Evolutionary conservation across 2,113 vertebrate species (phyloP), one percentile per base, ranked within the genome.

Genomic region (Mormyrus iriodes): DNA sequence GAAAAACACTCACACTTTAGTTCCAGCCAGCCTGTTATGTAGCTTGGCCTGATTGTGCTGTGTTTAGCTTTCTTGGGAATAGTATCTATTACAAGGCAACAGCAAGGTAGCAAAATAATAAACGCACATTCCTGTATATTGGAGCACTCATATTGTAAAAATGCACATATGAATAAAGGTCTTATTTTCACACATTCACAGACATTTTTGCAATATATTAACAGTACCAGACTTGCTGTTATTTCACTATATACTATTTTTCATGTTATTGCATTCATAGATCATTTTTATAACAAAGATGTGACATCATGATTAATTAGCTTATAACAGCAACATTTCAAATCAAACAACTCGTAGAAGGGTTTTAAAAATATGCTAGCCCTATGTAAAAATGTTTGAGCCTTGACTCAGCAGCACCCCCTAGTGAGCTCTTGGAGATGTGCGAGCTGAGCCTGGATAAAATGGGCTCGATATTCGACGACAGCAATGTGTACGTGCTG

Each of bases 401-500:
- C 96, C 97, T 99, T 99, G 94, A 99, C 97, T 91, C 91, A 76
- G 79, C 83, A 61, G 88, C 95, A 97, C 97, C 97, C 90, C 97
- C 98, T 88, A 94, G 95, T 85, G 98, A 99, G 93, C 92, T 99
- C 58, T 93, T 99, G 93, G 98, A 99, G 95, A 97, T 99, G 91
- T 99, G 98, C 61, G 97, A 98, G 83, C 96, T 97, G 79, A 99
- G 97, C 93, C 94, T 99, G 93, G 98, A 99, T 85, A 96, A 98
- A 95, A 99, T 99, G 98, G 95, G 97, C 86, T 88, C 95, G 0
- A 94, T 98, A 87, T 99, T 99, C 44, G 97, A 96, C 42, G 97
- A 97, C 55, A 94, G 95, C 53, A 99, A 99, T 3, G 96, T 99
- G 84, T 99, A 98, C 94, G 96, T 99, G 97, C 93, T 99, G 42